Evolutionary conservation across 2,797 vertebrate genomes (phyloP), one percentile per base, ranked within the genome.

Genomic region (Onychomys arenicola): DNA sequence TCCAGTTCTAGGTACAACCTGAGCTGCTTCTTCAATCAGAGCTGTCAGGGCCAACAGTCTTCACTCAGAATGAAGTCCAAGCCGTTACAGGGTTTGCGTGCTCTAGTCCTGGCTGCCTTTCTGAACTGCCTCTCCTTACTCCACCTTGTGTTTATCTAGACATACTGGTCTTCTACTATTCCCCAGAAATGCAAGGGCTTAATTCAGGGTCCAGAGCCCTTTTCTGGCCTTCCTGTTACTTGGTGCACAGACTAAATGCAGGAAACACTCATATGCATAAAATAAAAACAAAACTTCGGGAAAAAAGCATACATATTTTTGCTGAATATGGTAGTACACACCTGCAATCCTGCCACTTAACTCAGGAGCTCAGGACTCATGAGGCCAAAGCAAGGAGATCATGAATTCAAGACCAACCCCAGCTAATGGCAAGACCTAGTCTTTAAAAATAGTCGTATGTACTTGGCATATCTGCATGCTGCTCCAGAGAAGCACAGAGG

Each of bases 381-480:
- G 84, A 71, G 67, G n/a, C n/a, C n/a, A 75, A 34, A 89, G 69
- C 69, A 75, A 69, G n/a, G 37, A 59, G 37, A 86, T n/a, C 21
- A 11, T 73, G 49, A 88, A 27, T 57, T 88, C 23, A 73, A 40
- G 49, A 52, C 34, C 63, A 87, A 37, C 8, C 23, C 32, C 65
- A 86, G 46, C 43, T 37, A 52, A 86, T 37, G 23, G 43, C 63
- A 69, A 86, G 34, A 86, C 34, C 23, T n/a, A 25, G 32, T 52
- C 63, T 52, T 82, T 85, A 67, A 34, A 85, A 67, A 27, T 25
- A 27, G 46, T 0, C 37, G 14, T 43, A 69, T 6, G 0, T 67
- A 1, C n/a, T 57, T 29, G 49, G 16, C 25, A 1, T 55, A 0
- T 29, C 73, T 88, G 16, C 23, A 2, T 29, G 57, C 75, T 46